A percentile compares a stretch with the other conserved stretches of the same genome.
These are phyloP conservation scores for Heterohyrax brucei DNA, from an alignment of 2,797 vertebrate genomes.

Conservation along the genomic window DNA sequence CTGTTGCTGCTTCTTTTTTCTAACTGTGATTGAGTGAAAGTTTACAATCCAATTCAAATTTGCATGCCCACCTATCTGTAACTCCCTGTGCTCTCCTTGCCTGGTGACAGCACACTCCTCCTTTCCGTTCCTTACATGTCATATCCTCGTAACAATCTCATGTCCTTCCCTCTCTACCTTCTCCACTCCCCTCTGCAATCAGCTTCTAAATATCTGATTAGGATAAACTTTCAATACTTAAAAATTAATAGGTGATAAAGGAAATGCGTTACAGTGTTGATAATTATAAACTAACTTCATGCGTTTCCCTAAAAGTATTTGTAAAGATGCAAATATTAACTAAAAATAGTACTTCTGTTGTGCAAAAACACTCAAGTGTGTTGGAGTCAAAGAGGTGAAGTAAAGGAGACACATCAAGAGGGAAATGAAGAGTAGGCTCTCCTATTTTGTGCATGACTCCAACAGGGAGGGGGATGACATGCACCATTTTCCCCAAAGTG, in stretches of 20 bases:
- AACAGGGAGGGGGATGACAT: neutral
- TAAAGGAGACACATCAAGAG: accelerated
- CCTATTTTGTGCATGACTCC: neutral
- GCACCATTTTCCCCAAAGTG: neutral
- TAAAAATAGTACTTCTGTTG: neutral
- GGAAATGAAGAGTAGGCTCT: neutral
- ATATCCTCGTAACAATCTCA: too few species aligned
- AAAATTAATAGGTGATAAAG: constrained; percentile 43
- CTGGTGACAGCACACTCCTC: too few species aligned
- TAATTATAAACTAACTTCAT: constrained; percentile 35
- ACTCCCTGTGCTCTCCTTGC: too few species aligned
- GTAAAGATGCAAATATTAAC: constrained; percentile 16
- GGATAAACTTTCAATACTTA: constrained; percentile 33
- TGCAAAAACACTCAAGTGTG: neutral
- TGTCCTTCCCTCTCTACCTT: too few species aligned
- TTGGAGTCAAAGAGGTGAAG: neutral
- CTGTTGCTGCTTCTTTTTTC: too few species aligned
- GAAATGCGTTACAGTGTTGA: neutral
- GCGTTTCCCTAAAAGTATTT: neutral
- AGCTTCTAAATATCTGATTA: constrained; percentile 52
- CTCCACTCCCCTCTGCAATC: neutral
- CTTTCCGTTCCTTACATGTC: too few species aligned
- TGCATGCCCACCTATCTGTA: too few species aligned
- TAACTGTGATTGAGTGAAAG: too few species aligned
- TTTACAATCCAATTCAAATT: too few species aligned